Percentiles rank a stretch among this genome's conserved stretches.
Conservation (phyloP, 2,113 vertebrate species). For the Terrapene triunguis region DNA sequence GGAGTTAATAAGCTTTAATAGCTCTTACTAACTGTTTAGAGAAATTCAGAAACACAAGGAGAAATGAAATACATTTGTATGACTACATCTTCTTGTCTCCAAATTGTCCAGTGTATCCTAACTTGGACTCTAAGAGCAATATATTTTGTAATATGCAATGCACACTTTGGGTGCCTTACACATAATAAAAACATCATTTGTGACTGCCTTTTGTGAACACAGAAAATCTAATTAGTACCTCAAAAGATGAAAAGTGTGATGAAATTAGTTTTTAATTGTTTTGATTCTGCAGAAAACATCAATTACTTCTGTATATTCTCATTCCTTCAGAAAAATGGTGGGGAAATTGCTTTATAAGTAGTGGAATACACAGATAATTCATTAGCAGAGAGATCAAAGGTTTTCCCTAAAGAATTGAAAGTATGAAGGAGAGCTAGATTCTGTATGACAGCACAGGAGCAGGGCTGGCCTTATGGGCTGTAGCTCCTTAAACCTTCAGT, state of each 20-base stretch:
- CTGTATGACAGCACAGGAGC: background rate
- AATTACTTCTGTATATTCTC: background rate
- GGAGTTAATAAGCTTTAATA: rapidly evolving
- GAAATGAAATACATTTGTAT: rapidly evolving
- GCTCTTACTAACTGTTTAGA: rapidly evolving
- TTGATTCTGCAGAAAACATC: background rate
- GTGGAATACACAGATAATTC: background rate
- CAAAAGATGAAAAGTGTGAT: background rate
- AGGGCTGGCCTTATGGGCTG: background rate
- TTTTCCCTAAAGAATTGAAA: background rate
- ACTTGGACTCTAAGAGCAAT: rapidly evolving
- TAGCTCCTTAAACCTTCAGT: background rate
- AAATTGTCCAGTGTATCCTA: rapidly evolving
- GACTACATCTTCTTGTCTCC: background rate
- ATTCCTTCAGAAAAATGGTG: background rate
- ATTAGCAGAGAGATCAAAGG: background rate
- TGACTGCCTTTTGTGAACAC: background rate
- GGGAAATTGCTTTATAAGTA: background rate
- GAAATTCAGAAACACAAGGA: too few relatives aligned
- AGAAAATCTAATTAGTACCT: background rate
- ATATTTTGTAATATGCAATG: rapidly evolving
- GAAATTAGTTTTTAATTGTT: background rate
- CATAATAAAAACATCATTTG: background rate
- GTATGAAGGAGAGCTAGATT: background rate
- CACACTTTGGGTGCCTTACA: rapidly evolving